A percentile compares a stretch with the other conserved stretches of the same genome.
Evolutionary conservation across 2,888 invertebrate species (phyloP).

Genomic region (Punctoribates punctum): DNA sequence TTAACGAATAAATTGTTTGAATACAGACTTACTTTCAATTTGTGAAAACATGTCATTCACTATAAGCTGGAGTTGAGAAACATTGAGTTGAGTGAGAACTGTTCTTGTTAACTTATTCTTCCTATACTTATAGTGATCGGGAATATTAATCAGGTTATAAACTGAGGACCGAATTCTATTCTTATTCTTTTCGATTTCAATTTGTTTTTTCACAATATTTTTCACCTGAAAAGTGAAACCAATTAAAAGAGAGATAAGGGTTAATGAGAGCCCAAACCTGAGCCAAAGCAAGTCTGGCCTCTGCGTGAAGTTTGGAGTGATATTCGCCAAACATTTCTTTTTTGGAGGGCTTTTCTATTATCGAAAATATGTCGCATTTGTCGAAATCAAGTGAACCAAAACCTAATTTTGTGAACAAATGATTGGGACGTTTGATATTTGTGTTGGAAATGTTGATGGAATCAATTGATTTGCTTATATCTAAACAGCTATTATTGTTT

Average conservation of each 20-base stretch:
- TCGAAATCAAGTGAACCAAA: constrained; percentile 35
- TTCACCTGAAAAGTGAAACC: constrained; percentile 64
- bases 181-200: constrained; percentile 59
- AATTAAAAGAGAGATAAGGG: not conserved
- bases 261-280: constrained; percentile 17
- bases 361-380: constrained; percentile 30
- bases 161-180: constrained; percentile 66
- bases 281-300: constrained; percentile 78
- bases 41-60: constrained; percentile 90
- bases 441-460: constrained; percentile 3
- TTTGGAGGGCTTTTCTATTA: constrained; percentile 39
- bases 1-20: not conserved
- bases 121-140: not conserved
- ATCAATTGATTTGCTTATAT: constrained; percentile 14
- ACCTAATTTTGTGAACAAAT: constrained; percentile 40
- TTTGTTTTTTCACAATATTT: constrained; percentile 84
- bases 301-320: constrained; percentile 65
- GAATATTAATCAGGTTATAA: constrained; percentile 41
- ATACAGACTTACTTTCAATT: constrained; percentile 66
- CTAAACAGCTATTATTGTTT: constrained; percentile 38
- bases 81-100: constrained; percentile 70
- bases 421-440: constrained; percentile 30
- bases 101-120: constrained; percentile 36
- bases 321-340: constrained; percentile 37
- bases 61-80: constrained; percentile 87